phyloP scores from a whole-genome alignment of 2,113 vertebrate genomes.

The Colaptes auratus region DNA sequence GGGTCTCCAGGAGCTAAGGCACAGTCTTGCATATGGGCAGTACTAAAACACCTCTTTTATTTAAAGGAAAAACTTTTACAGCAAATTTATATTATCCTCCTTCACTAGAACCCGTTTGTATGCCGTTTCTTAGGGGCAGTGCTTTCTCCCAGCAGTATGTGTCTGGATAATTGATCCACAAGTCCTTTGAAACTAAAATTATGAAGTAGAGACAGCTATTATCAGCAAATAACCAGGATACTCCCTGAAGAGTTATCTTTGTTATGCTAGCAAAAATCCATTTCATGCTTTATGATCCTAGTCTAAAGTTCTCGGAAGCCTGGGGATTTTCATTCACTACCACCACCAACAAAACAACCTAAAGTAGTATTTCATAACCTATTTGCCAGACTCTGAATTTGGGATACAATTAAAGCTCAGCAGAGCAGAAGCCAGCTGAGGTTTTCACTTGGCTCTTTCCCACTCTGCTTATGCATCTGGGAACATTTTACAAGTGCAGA shows the following conservation, averaged over 20 bases:
- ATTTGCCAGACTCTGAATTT: not conserved
- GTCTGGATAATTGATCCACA: accelerated
- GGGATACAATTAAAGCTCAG: not conserved
- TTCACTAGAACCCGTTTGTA: not conserved
- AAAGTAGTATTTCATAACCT: not conserved
- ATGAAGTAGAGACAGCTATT: not conserved
- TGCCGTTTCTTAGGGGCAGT: not conserved
- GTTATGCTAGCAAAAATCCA: not conserved
- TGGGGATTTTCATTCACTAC: not conserved
- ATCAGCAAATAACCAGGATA: not conserved
- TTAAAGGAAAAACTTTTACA: not conserved
- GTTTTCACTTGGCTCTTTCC: not conserved
- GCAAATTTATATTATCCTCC: not conserved
- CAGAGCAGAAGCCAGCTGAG: not conserved
- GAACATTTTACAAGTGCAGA: not conserved
- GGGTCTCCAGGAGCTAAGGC: not conserved
- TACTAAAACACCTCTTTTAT: not conserved
- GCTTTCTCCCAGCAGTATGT: not conserved
- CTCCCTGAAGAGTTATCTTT: not conserved
- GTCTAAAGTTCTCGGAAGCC: not conserved
- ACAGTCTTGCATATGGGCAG: not conserved
- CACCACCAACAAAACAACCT: accelerated
- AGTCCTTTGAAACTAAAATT: not conserved
- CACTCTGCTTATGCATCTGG: not conserved
- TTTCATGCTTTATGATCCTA: not conserved